These are phyloP conservation scores for Scaptomyza hsui DNA, from an alignment of 1,140 invertebrate species.

Conservation along the genomic window DNA sequence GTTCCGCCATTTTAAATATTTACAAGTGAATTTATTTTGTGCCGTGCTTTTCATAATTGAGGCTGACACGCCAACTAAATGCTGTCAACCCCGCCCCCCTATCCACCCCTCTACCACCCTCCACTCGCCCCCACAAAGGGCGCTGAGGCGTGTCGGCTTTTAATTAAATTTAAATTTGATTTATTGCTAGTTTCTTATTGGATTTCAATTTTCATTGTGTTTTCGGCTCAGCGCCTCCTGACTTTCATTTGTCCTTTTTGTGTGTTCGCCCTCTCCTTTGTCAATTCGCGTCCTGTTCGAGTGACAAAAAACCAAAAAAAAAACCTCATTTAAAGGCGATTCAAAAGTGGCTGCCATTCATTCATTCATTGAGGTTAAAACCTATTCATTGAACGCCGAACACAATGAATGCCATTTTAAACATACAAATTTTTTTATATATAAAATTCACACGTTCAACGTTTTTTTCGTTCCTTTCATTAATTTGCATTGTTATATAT, in stretches of 20 bases:
- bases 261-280: neutral
- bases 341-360: conserved; percentile 9
- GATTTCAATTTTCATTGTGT: conserved; percentile 50
- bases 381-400: conserved; percentile 5
- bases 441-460: neutral
- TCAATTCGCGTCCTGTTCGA: neutral
- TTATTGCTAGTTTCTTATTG: conserved; percentile 62
- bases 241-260: conserved; percentile 63
- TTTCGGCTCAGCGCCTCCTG: conserved; percentile 20
- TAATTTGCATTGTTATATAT: neutral
- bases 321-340: conserved; percentile 1
- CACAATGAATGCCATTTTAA: neutral
- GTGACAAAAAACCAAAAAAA: neutral
- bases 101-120: no score
- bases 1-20: conserved; percentile 72
- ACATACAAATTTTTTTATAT: neutral
- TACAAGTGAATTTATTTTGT: conserved; percentile 72
- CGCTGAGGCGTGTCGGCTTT: conserved; percentile 54
- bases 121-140: no score
- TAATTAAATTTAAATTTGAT: conserved; percentile 79
- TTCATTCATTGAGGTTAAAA: conserved; percentile 13
- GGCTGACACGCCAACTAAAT: conserved; percentile 37
- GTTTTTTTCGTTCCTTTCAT: neutral
- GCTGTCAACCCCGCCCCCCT: conserved; percentile 24
- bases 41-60: conserved; percentile 48